Base-by-base conservation (phyloP, 2,113 vertebrate species). In the Sterna hirundo region DNA sequence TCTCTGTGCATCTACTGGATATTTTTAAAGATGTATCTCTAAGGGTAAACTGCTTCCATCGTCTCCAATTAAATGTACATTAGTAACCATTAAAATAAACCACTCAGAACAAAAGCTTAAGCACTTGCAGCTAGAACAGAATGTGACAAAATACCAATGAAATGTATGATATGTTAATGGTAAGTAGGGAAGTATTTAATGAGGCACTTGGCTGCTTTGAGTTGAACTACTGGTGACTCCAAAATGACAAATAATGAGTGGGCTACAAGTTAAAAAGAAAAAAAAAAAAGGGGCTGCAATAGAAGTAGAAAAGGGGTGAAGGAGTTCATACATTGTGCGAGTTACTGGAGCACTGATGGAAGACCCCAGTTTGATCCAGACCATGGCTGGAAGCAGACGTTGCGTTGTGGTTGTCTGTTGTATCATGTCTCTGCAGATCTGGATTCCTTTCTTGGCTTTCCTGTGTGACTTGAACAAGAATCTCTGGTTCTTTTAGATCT, bases 31-130 rank as follows among this genome's bases (percentile, higher is more conserved):
- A 40, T 13, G 9, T 75, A 2, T n/a, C 7, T 85, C 65, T 92
- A 36, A 38, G 29, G 72, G 36, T 85, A 60, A 57, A 87, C n/a
- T 57, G 60, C 71, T 92, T 94, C 18, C 75, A 25, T 76, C 26
- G 88, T 77, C 34, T 74, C 21, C 36, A 88, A 1, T 84, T 74
- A 95, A 92, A 84, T 54, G 26, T 14, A 10, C 14, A 3, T 52
- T 71, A 80, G 83, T 90, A 54, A 74, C 76, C 25, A 71, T 52
- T 96, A 78, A 78, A 95, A 87, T 71, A 76, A 94, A 60, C 34
- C 26, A 27, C 68, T 94, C 54, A 60, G 72, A 94, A 90, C 26
- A 89, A 93, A 97, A 93, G 13, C 26, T 93, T 88, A 29, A 96
- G 54, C 47, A 90, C 14, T 85, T 80, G 57, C 49, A 70, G 60